A percentile compares a stretch with the other conserved stretches of the same genome.
Evolutionary conservation across 2,797 vertebrate species (phyloP).

Genomic region (Buphagus erythrorhynchus): DNA sequence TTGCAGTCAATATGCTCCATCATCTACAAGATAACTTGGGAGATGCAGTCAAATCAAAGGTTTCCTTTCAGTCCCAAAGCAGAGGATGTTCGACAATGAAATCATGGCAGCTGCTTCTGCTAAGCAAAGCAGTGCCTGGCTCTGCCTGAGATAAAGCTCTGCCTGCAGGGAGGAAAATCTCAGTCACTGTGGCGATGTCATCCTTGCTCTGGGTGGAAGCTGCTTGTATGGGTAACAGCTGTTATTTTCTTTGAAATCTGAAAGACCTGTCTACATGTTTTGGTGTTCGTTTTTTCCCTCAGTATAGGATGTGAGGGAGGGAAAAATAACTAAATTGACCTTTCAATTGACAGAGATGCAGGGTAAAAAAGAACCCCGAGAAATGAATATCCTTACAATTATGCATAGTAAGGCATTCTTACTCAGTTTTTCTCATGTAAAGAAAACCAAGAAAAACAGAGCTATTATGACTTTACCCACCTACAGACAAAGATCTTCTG

Average conservation of each 20-base stretch:
- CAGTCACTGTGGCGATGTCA: conserved; percentile 27
- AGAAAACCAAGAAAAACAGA: conserved; percentile 78
- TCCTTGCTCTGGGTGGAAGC: background rate
- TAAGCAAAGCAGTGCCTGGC: background rate
- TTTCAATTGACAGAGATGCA: conserved; percentile 43
- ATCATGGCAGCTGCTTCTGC: background rate
- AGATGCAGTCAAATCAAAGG: background rate
- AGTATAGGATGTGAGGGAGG: conserved; percentile 30
- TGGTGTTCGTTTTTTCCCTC: background rate
- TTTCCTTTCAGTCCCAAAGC: background rate
- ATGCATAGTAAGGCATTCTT: conserved; percentile 68
- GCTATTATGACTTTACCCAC: conserved; percentile 69
- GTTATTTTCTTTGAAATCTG: conserved; percentile 62
- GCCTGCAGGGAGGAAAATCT: conserved; percentile 49
- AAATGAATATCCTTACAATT: conserved; percentile 63
- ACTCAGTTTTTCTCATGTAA: conserved; percentile 75
- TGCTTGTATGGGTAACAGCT: conserved; percentile 51
- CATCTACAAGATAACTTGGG: background rate
- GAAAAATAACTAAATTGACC: conserved; percentile 59
- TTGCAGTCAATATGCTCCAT: background rate
- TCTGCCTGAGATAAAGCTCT: background rate
- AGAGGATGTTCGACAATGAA: background rate
- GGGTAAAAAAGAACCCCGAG: conserved; percentile 47
- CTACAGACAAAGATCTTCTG: conserved; percentile 72
- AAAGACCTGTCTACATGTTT: conserved; percentile 59